Evolutionary conservation across 2,888 invertebrate species (phyloP).

Genomic region (Drosophila multiciliata): DNA sequence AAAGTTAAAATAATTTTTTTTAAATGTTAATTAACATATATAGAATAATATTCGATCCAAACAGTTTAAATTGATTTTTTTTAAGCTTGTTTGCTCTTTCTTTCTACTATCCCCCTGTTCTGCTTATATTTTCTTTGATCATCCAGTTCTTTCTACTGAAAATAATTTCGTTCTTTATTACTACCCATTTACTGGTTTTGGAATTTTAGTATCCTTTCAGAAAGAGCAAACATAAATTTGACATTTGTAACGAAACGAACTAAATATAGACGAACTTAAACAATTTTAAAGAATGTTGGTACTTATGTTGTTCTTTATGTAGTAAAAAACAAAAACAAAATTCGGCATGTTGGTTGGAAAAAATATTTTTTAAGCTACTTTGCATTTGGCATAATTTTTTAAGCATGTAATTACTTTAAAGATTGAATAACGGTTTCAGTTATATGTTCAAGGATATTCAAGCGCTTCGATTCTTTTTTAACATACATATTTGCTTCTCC

Average conservation of each 20-base stretch:
- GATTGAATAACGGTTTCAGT: conserved; percentile 11
- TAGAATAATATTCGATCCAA: conserved; percentile 45
- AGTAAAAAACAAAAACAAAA: background rate
- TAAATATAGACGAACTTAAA: background rate
- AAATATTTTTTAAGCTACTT: background rate
- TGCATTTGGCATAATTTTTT: conserved; percentile 11
- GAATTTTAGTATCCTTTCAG: conserved; percentile 16
- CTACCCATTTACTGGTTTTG: conserved; percentile 9
- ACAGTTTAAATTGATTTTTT: conserved; percentile 13
- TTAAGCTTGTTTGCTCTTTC: background rate
- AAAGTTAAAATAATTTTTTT: background rate
- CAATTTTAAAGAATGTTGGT: background rate
- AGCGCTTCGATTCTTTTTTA: conserved; percentile 2
- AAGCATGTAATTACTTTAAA: background rate
- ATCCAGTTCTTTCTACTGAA: conserved; percentile 32
- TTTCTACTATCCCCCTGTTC: background rate
- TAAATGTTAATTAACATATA: conserved; percentile 13
- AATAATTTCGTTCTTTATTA: conserved; percentile 5
- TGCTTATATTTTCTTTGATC: conserved; percentile 44
- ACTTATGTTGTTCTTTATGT: background rate
- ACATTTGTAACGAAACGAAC: conserved; percentile 1
- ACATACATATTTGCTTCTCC: conserved; percentile 16
- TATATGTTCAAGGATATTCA: conserved; percentile 24
- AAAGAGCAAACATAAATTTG: conserved; percentile 3
- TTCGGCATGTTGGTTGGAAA: background rate